Evolutionary conservation across 2,888 invertebrate genomes (phyloP), one percentile per base, ranked within the genome.

Genomic region (Carterocephalus palaemon): DNA sequence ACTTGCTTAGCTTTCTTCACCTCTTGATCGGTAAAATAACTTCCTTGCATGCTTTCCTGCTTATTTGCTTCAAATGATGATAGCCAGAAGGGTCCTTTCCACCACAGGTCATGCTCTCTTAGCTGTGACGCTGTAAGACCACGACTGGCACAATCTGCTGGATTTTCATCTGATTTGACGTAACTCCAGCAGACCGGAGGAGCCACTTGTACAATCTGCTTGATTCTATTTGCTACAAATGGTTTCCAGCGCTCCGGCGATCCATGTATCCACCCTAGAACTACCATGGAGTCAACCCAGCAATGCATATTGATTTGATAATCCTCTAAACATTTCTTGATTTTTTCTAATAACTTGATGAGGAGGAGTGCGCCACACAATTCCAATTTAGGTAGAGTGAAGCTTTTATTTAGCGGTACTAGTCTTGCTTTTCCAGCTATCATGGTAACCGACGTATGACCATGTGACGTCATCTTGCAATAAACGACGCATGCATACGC

Each of bases 101-200:
- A 28, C 28, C 28, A 28, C 10, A 28, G 6, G 2, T 8, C 6
- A 6, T 24, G 26, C 4, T 34, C 48, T 20, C 13, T 15, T n/a
- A 49, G 32, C 13, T 51, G 46, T n/a, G 29, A 7, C 6, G 31
- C 17, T 2, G 36, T 19, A 6, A 49, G 4, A 7, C 54, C 54
- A 23, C 50, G 29, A 20, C 49, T 52, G 0, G 50, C 52, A 24
- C 49, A 46, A 13, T 54, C 51, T 5, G 54, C 49, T 1, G 49
- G 47, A 10, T 53, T 53, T 7, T 51, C 43, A 4, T 23, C 26
- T 9, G 51, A 49, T 12, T 46, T 45, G 5, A 53, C 29, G 28
- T 46, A 46, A 10, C 29, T 28, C 34, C 46, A 42, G 12, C 24
- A 20, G 4, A 6, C 9, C 16, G 49, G 4, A 1, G 41, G 28